phyloP scores from a whole-genome alignment of 2,888 invertebrate species.

The Callyntrura guangdongensis region DNA sequence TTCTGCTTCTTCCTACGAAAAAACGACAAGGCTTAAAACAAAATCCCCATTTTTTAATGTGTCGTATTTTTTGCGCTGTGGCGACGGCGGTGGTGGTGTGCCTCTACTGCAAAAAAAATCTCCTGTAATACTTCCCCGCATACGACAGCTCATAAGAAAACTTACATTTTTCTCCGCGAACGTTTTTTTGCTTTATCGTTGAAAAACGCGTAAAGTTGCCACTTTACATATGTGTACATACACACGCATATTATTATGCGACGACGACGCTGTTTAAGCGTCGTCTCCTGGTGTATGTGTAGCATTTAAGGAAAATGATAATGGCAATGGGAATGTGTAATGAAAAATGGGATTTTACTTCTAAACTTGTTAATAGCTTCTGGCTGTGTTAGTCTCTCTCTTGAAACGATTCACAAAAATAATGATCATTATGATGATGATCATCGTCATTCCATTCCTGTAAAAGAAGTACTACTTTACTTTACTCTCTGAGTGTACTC shows the following conservation, averaged over 20 bases:
- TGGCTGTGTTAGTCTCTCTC: constrained; percentile 39
- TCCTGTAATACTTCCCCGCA: neutral
- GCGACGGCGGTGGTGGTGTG: neutral
- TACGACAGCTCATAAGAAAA: neutral
- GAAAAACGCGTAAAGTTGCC: neutral
- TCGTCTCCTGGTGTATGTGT: neutral
- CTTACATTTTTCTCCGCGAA: too few species aligned
- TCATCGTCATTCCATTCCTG: constrained; percentile 35
- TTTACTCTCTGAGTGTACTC: too few species aligned
- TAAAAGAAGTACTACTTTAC: constrained; percentile 20
- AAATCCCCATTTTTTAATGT: constrained; percentile 11
- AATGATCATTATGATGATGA: neutral
- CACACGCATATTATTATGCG: neutral
- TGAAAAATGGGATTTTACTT: constrained; percentile 50
- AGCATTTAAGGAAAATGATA: constrained; percentile 27
- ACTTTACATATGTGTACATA: neutral
- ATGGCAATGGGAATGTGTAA: constrained; percentile 37
- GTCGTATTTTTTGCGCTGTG: neutral
- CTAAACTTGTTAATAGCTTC: constrained; percentile 53
- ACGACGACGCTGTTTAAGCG: too few species aligned
- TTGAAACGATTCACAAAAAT: constrained; percentile 22
- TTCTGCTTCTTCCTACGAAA: neutral
- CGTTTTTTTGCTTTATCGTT: neutral
- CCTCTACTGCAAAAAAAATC: neutral
- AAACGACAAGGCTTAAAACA: neutral